These are phyloP conservation scores for Hypena proboscidalis DNA, from an alignment of 2,888 invertebrate species.

Conservation along the genomic window DNA sequence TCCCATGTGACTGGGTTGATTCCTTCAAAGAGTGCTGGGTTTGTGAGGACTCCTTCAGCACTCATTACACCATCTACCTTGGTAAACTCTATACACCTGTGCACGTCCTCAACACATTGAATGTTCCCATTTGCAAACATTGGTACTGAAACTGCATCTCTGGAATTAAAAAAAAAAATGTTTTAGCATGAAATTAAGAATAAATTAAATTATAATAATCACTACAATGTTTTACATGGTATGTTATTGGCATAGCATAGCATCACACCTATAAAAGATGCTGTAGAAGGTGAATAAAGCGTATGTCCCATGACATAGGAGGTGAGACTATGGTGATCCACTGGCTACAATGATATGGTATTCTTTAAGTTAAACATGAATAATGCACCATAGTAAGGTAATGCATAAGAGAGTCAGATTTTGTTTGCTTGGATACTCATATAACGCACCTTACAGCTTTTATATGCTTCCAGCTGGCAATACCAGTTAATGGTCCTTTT, in stretches of 20 bases:
- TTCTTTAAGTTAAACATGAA: no score
- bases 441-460: constrained; percentile 91
- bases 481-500: constrained; percentile 97
- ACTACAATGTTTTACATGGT: background rate
- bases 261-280: no score
- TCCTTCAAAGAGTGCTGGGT: constrained; percentile 96
- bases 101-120: constrained; percentile 94
- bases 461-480: constrained; percentile 97
- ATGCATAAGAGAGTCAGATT: no score
- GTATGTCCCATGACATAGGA: no score
- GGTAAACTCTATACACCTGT: constrained; percentile 93
- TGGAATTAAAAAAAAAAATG: constrained; percentile 69
- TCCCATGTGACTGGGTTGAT: constrained; percentile 94
- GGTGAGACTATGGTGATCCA: no score
- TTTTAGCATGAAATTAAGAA: no score
- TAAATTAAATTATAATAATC: background rate
- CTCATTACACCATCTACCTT: constrained; percentile 95
- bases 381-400: no score
- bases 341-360: no score
- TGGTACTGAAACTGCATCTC: constrained; percentile 94
- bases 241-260: no score
- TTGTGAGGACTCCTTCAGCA: constrained; percentile 98
- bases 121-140: constrained; percentile 99
- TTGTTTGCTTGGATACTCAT: no score
- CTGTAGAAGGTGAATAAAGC: no score